Conservation (phyloP, 1,140 invertebrate genomes). For the Phortica variegata region DNA sequence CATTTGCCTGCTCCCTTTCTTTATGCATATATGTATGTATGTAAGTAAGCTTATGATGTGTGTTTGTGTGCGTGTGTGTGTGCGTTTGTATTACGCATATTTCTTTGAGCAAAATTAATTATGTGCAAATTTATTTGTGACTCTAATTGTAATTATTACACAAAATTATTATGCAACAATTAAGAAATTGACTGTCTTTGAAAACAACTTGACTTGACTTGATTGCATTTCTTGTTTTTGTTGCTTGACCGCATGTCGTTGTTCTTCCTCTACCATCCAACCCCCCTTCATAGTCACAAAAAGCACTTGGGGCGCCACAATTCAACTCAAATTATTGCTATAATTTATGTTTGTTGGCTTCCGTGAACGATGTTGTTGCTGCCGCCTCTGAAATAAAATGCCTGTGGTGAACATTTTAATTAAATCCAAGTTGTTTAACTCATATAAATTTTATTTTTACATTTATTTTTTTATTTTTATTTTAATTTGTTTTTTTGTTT, state of each 20-base stretch:
- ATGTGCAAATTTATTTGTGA: constrained; percentile 46
- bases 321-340: constrained; percentile 16
- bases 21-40: constrained; percentile 14
- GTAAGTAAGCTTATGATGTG: background rate
- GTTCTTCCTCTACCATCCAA: no score
- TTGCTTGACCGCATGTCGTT: constrained; percentile 1
- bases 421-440: constrained; percentile 45
- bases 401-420: constrained; percentile 54
- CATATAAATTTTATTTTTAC: background rate
- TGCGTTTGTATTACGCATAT: constrained; percentile 31
- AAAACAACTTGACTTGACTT: constrained; percentile 6
- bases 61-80: constrained; percentile 2
- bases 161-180: constrained; percentile 44
- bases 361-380: no score
- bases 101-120: no score
- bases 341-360: constrained; percentile 52
- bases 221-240: constrained; percentile 2
- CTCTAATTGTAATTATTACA: constrained; percentile 13
- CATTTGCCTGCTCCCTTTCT: constrained; percentile 24
- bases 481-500: constrained; percentile 16
- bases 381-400: constrained; percentile 55
- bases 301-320: no score
- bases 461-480: constrained; percentile 12
- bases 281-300: no score
- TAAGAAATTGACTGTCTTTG: constrained; percentile 33